phyloP scores from a whole-genome alignment of 2,888 invertebrate genomes.

The Apeira syringaria region DNA sequence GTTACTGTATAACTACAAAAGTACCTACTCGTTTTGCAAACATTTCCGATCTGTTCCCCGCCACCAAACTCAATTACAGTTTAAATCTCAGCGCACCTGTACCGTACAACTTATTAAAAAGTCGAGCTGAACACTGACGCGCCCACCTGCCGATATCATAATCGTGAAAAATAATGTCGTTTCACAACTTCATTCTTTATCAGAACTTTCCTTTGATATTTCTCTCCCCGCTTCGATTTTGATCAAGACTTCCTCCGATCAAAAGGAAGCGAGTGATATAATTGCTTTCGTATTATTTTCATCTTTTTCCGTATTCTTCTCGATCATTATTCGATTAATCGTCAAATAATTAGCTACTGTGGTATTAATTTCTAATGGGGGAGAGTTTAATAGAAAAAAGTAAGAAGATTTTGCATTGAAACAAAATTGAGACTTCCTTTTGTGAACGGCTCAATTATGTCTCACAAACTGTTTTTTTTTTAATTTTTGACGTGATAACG shows the following conservation, averaged over 20 bases:
- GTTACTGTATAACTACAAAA: no score
- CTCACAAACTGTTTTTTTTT: no score
- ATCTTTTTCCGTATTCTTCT: constrained; percentile 44
- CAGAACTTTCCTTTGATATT: constrained; percentile 67
- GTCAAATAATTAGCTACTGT: constrained; percentile 27
- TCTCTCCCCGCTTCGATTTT: constrained; percentile 57
- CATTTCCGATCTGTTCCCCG: constrained; percentile 7
- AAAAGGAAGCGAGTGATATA: constrained; percentile 68
- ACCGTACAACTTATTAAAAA: constrained; percentile 23
- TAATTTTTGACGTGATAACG: no score
- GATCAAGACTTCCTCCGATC: constrained; percentile 62
- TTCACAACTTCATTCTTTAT: constrained; percentile 55
- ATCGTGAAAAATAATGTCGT: constrained; percentile 61
- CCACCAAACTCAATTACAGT: constrained; percentile 17
- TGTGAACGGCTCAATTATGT: constrained; percentile 3
- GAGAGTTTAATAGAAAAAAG: constrained; percentile 12
- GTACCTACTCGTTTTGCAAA: neutral
- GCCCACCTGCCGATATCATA: constrained; percentile 67
- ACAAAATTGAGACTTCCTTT: constrained; percentile 1
- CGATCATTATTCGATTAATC: constrained; percentile 30
- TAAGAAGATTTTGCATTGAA: neutral
- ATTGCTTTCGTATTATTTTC: constrained; percentile 69
- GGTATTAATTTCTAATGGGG: constrained; percentile 21
- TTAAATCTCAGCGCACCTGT: constrained; percentile 18
- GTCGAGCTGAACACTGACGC: constrained; percentile 14